Percentiles rank a stretch among this genome's conserved stretches.
Conservation (phyloP, 2,797 vertebrate genomes). For the Sus cebifrons region DNA sequence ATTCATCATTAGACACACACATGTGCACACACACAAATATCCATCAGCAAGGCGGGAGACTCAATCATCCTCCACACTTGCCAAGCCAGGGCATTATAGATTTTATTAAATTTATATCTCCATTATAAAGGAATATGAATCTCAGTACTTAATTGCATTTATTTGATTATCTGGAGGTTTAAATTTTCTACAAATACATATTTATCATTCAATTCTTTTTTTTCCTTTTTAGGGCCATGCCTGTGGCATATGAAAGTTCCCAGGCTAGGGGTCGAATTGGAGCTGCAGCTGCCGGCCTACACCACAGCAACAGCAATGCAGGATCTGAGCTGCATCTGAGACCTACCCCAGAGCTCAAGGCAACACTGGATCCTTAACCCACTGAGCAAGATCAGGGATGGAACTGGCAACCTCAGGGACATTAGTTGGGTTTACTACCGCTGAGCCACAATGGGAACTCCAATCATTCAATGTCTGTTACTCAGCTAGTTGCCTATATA, state of each 20-base stretch:
- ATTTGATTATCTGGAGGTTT: slow-evolving; percentile 22
- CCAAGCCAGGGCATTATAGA: not conserved
- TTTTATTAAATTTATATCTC: not conserved
- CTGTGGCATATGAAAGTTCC: too few relatives aligned
- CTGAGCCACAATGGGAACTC: too few relatives aligned
- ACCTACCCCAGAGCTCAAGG: too few relatives aligned
- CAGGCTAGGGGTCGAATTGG: too few relatives aligned
- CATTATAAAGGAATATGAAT: not conserved
- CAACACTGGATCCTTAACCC: too few relatives aligned
- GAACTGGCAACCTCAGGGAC: too few relatives aligned
- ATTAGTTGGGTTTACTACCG: too few relatives aligned
- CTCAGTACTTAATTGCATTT: not conserved
- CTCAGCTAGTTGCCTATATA: not conserved
- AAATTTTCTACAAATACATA: not conserved
- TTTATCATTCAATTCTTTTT: not conserved
- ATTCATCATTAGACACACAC: not conserved
- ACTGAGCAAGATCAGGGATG: too few relatives aligned
- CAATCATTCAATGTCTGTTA: not conserved
- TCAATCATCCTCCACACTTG: not conserved
- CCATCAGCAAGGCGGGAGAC: not conserved
- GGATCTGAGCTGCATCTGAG: too few relatives aligned
- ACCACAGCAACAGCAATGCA: too few relatives aligned
- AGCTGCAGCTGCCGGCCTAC: too few relatives aligned
- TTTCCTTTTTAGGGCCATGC: too few relatives aligned
- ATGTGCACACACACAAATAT: not conserved